phyloP scores from a whole-genome alignment of 2,888 invertebrate genomes.

The Morpho deidamia region DNA sequence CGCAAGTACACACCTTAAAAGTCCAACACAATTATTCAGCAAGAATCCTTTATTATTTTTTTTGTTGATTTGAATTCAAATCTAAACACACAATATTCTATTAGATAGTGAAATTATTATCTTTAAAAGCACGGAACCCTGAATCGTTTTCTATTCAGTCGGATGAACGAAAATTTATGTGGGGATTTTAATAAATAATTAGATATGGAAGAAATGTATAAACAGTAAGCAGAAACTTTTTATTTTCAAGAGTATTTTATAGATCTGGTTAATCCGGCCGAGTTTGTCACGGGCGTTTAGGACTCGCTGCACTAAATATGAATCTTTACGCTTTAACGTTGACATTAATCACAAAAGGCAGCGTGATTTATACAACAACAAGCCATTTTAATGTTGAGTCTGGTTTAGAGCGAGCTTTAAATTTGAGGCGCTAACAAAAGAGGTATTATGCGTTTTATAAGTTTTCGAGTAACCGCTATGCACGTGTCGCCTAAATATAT shows the following conservation, averaged over 20 bases:
- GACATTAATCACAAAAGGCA: constrained; percentile 74
- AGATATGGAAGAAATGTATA: constrained; percentile 53
- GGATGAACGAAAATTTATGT: constrained; percentile 58
- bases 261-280: constrained; percentile 50
- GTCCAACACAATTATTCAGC: too few relatives aligned
- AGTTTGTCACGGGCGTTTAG: constrained; percentile 51
- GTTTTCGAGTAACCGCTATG: constrained; percentile 39
- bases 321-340: constrained; percentile 65
- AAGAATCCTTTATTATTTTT: too few relatives aligned
- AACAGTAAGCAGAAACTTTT: constrained; percentile 66
- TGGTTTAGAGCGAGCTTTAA: constrained; percentile 38
- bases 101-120: not conserved
- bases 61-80: too few relatives aligned
- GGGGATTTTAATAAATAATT: constrained; percentile 68
- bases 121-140: constrained; percentile 24
- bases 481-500: constrained; percentile 35
- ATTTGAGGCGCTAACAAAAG: constrained; percentile 46
- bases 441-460: constrained; percentile 50
- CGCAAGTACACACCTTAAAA: too few relatives aligned
- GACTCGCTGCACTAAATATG: constrained; percentile 65
- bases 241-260: constrained; percentile 54
- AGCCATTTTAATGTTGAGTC: constrained; percentile 47
- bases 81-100: too few relatives aligned
- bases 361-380: constrained; percentile 62
- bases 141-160: constrained; percentile 31